These are phyloP conservation scores for Toxonevra muliebris DNA, from an alignment of 2,888 invertebrate species.

Conservation along the genomic window DNA sequence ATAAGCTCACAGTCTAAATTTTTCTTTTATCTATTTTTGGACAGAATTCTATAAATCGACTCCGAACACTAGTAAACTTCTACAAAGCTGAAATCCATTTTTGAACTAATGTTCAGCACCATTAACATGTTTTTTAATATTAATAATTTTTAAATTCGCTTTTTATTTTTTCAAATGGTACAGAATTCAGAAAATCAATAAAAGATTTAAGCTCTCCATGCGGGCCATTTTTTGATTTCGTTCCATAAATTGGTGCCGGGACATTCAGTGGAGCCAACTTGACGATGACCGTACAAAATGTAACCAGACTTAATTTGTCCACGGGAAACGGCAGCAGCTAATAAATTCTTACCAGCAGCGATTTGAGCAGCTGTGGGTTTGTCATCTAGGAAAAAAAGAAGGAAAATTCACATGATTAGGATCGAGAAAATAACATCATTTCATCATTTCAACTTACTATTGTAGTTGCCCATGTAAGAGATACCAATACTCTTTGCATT, in stretches of 20 bases:
- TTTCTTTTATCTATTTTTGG: too few species aligned
- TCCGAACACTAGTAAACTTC: too few species aligned
- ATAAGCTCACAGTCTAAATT: too few species aligned
- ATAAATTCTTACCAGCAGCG: slow-evolving; percentile 66
- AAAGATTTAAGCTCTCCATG: slow-evolving; percentile 56
- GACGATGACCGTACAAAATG: slow-evolving; percentile 71
- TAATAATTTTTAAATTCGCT: too few species aligned
- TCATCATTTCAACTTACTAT: slow-evolving; percentile 33
- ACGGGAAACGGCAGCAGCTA: slow-evolving; percentile 68
- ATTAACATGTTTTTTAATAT: too few species aligned
- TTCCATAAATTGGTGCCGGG: slow-evolving; percentile 70
- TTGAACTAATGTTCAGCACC: too few species aligned
- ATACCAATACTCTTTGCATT: slow-evolving; percentile 50
- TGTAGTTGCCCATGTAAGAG: slow-evolving; percentile 47
- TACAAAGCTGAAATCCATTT: too few species aligned
- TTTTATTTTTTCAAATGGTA: too few species aligned
- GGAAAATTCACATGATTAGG: background rate
- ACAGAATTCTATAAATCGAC: too few species aligned
- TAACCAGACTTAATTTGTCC: slow-evolving; percentile 70
- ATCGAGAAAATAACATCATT: slow-evolving; percentile 40
- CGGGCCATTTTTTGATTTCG: slow-evolving; percentile 71
- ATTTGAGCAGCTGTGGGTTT: slow-evolving; percentile 44
- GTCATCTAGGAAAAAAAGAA: slow-evolving; percentile 17
- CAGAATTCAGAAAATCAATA: too few species aligned
- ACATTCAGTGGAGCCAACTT: slow-evolving; percentile 70